Evolutionary conservation across 2,888 invertebrate genomes (phyloP), one percentile per base, ranked within the genome.

Genomic region (Brenthis ino): DNA sequence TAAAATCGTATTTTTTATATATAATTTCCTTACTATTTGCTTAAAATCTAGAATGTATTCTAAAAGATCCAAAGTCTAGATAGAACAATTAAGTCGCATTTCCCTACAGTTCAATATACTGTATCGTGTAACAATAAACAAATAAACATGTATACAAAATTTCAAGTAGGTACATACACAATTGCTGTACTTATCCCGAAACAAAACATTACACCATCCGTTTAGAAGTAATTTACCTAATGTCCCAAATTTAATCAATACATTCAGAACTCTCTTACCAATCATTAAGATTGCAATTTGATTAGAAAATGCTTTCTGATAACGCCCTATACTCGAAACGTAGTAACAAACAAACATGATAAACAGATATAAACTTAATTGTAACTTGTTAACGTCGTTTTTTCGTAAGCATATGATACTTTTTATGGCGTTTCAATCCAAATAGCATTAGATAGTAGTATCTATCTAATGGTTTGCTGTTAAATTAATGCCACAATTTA

Each of bases 401-500:
- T 65, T 76, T 65, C 63, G 57, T 55, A 67, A 72, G 55, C 47
- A 1, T 12, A 16, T 13, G 57, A 33, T 37, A 20, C 14, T 53
- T 37, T 37, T 73, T 64, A 66, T 33, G 57, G 55, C 57, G 58
- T 68, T 66, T 16, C 51, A 54, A 57, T 68, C 58, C 68, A 68
- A 65, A 67, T 63, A 53, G 93, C 89, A 90, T 94, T 93, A 94
- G 94, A 94, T 84, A 82, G 83, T 82, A 75, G 77, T 77, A 82
- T 81, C 77, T 81, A 84, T 85, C 84, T 91, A 91, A 93, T 91
- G 91, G 83, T 86, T 85, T 87, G 89, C 91, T 91, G 89, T 92
- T 92, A 91, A 90, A 89, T 91, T 92, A 92, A 93, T 93, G 87
- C 89, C 77, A 88, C 82, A 86, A 92, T 93, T 92, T 91, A 92